Base-by-base conservation (phyloP, 2,888 invertebrate genomes). In the Cheilosia urbana region DNA sequence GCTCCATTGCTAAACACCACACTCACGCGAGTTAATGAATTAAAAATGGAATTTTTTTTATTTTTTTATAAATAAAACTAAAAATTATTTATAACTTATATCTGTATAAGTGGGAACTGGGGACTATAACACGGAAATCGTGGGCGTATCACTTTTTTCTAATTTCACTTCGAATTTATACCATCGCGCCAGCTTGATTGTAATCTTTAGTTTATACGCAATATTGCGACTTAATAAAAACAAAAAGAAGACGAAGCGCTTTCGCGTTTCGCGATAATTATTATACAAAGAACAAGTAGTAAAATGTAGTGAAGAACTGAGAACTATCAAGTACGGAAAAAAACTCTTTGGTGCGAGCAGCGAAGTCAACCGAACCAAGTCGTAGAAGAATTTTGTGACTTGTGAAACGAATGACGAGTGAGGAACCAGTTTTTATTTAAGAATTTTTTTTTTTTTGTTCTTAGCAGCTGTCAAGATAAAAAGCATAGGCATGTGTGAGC, bases 1-100 rank as follows among this genome's bases (percentile, higher is more conserved):
- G 60, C n/a, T 68, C 76, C 71, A 87, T 82, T 6, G 13, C 57
- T 63, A n/a, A 34, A n/a, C 11, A 11, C 51, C 34, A 19, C 40
- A 37, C 21, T 19, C n/a, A 69, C 47, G 2, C 47, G 2, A 34
- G 34, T n/a, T 37, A 37, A 37, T 4, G 13, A 37, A 13, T 37
- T 37, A 37, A 37, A 37, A 13, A 37, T 37, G 13, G 4, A 13
- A 37, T 37, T 13, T 13, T 13, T 13, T 2, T 4, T 0, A 1
- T 13, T 37, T 37, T 4, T 37, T 13, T 13, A 37, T 37, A 37
- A 37, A 1, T 37, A 37, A 13, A 13, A 9, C 37, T 4, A 49
- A 21, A 24, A 37, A 37, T 13, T 4, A 13, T n/a, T n/a, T n/a
- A n/a, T n/a, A n/a, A n/a, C n/a, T n/a, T n/a, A n/a, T n/a, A 37